Conservation (phyloP, 2,888 invertebrate species). For the Steinernema carpocapsae region DNA sequence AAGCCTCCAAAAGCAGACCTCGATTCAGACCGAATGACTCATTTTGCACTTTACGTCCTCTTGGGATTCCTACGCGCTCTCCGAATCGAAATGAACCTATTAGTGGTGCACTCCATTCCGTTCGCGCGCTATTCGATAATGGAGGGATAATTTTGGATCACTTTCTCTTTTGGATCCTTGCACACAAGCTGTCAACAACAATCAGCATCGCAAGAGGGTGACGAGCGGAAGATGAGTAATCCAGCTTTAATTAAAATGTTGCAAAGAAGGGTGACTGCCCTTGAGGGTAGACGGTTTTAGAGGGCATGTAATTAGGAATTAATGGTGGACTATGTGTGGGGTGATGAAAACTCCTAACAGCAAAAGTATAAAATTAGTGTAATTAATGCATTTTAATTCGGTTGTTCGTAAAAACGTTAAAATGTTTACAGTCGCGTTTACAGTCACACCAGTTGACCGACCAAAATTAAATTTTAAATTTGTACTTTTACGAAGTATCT, state of each 20-base stretch:
- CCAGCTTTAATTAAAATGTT: slow-evolving; percentile 31
- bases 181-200: slow-evolving; percentile 16
- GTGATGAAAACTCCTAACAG: no score
- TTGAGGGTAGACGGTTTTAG: no score
- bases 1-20: no score
- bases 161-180: background rate
- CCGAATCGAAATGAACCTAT: slow-evolving; percentile 18
- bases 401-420: no score
- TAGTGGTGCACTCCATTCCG: background rate
- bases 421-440: no score
- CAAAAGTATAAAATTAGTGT: no score
- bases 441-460: no score
- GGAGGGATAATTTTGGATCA: slow-evolving; percentile 29
- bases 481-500: no score
- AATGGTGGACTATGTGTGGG: no score
- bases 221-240: background rate
- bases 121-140: slow-evolving; percentile 19
- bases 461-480: no score
- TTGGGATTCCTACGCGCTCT: background rate
- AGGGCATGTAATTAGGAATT: no score
- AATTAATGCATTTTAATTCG: no score
- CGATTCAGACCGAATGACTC: background rate
- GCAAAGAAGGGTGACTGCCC: background rate
- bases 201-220: slow-evolving; percentile 8
- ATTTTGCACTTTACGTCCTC: background rate